Percentiles rank a stretch among this genome's conserved stretches.
These are phyloP conservation scores for Eidolon helvum DNA, from an alignment of 2,113 vertebrate species.

Conservation along the genomic window DNA sequence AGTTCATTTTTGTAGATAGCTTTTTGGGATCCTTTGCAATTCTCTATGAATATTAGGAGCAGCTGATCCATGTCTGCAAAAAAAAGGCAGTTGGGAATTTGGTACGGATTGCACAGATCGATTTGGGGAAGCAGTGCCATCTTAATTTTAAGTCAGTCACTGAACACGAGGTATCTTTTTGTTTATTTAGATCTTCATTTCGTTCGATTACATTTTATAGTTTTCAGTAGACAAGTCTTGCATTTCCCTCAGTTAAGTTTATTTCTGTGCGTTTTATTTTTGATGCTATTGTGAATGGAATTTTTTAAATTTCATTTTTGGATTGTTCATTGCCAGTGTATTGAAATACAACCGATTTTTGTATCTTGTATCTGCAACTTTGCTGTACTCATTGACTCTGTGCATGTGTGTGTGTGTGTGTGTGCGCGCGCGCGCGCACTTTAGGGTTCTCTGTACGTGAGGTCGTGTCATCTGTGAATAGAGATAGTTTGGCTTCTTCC, in stretches of 20 bases:
- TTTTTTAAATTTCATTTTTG: background rate
- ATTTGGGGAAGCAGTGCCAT: too few species aligned
- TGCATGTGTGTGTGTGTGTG: too few species aligned
- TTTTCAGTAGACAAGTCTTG: background rate
- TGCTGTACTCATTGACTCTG: background rate
- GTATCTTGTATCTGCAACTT: background rate
- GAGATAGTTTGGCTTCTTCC: too few species aligned
- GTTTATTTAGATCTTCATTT: background rate
- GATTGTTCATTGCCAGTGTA: background rate
- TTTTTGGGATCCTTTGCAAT: background rate
- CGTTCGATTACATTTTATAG: background rate
- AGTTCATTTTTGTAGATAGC: background rate
- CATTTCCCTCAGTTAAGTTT: background rate
- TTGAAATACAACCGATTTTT: background rate
- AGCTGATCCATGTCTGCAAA: background rate
- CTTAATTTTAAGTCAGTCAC: too few species aligned
- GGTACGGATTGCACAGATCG: rapidly evolving
- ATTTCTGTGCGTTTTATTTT: background rate
- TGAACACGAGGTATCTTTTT: background rate
- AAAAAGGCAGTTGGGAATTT: background rate
- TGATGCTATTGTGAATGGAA: background rate
- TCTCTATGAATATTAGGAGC: background rate
- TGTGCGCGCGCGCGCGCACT: rapidly evolving
- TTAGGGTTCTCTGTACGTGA: background rate
- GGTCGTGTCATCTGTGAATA: rapidly evolving